These are phyloP conservation scores for Drosophila jambulina DNA, from an alignment of 1,140 invertebrate species.

Conservation along the genomic window DNA sequence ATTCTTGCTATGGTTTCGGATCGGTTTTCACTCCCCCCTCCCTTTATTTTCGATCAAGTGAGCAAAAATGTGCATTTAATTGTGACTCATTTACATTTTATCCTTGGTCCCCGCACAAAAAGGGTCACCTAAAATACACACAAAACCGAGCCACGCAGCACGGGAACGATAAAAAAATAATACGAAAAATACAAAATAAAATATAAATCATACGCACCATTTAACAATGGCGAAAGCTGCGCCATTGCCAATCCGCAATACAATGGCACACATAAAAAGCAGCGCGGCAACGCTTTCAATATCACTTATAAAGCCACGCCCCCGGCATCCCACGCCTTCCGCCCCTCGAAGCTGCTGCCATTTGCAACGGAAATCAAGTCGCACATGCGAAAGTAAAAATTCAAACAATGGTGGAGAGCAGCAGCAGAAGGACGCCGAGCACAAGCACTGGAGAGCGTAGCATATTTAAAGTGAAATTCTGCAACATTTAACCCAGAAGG, in stretches of 20 bases:
- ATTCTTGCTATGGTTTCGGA: conserved; percentile 24
- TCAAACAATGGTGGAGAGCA: conserved; percentile 64
- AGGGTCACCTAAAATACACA: conserved; percentile 22
- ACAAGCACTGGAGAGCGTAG: conserved; percentile 23
- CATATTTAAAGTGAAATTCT: conserved; percentile 71
- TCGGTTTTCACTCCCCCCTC: conserved; percentile 2
- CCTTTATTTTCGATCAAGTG: conserved; percentile 34
- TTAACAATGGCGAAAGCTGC: conserved; percentile 73
- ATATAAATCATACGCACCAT: conserved; percentile 83
- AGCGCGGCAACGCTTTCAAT: conserved; percentile 72
- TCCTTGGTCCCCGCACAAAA: conserved; percentile 20
- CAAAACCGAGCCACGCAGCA: conserved; percentile 17
- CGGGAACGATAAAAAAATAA: conserved; percentile 47
- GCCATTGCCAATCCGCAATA: conserved; percentile 66
- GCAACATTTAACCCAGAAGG: conserved; percentile 69
- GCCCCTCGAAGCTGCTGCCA: conserved; percentile 47
- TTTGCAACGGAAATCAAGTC: conserved; percentile 82
- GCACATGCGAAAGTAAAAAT: conserved; percentile 82
- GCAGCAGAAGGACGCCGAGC: conserved; percentile 5
- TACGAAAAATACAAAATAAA: conserved; percentile 64
- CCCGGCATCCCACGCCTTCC: not conserved
- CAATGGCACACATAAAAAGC: conserved; percentile 75
- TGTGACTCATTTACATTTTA: conserved; percentile 62
- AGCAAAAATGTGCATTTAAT: conserved; percentile 61
- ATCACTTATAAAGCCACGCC: conserved; percentile 73